Evolutionary conservation across 2,797 vertebrate species (phyloP), one percentile per base, ranked within the genome.

Genomic region (Sphaeramia orbicularis): DNA sequence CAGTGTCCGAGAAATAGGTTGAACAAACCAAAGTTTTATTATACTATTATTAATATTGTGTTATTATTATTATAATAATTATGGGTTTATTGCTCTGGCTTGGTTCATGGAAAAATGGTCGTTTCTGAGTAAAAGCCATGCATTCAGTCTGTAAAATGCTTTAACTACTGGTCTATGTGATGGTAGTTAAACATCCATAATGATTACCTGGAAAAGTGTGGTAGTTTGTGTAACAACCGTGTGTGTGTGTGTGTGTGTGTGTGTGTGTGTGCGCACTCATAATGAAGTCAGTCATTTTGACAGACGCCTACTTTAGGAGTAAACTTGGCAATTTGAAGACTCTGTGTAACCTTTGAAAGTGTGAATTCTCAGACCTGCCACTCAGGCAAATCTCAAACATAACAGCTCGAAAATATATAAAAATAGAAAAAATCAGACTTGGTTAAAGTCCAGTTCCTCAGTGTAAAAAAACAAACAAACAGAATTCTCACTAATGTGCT

Each of bases 241-340:
- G n/a, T n/a, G n/a, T n/a, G n/a, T n/a, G n/a, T n/a, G n/a, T n/a
- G n/a, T n/a, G n/a, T n/a, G n/a, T n/a, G n/a, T n/a, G n/a, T n/a
- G n/a, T n/a, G n/a, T n/a, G n/a, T n/a, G n/a, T n/a, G n/a, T n/a
- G n/a, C n/a, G n/a, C n/a, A n/a, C n/a, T n/a, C n/a, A n/a, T n/a
- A n/a, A n/a, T n/a, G 27, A 54, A 71, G 86, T 42, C 74, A 78
- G 53, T 86, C 84, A 84, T 74, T 89, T 85, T 89, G 87, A 90
- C 79, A 63, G 84, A 87, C 73, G 7, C 74, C 47, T 67, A 57
- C 66, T 81, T 81, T 27, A 53, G 58, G 74, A 79, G 76, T 77
- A 80, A 79, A 85, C 74, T 75, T 70, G 73, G 55, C 78, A 74
- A 49, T 67, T 80, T 78, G 30, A 49, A 77, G 84, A 65, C 63